Base-by-base conservation (phyloP, 2,797 vertebrate genomes). In the Pogoniulus pusillus region DNA sequence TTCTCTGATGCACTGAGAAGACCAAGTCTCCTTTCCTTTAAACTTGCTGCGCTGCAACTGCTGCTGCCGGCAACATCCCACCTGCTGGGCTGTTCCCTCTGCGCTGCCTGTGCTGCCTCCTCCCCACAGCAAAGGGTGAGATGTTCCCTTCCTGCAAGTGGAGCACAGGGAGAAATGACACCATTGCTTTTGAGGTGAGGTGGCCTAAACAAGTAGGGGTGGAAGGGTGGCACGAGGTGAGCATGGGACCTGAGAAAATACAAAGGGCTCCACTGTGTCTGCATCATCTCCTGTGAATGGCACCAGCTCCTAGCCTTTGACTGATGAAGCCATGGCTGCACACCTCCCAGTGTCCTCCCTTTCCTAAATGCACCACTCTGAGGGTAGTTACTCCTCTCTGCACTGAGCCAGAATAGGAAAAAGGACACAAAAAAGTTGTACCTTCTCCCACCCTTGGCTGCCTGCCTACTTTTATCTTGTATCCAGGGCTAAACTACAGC, bases 71-170 rank as follows among this genome's bases (percentile, higher is more conserved):
- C 8, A 55, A 45, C 45, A 19, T 72, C 29, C 35, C 10, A 30
- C 39, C 72, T 6, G 1, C 51, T 5, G 79, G 43, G 32, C 30
- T 41, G 41, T 54, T 39, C 27, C 22, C 13, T 68, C 37, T 1
- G 0, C 10, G 1, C 37, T 26, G 71, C 18, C 43, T 30, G 51
- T 64, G 39, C 54, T 47, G 51, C 27, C 37, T 32, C 19, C 54
- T 70, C 20, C 45, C 73, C 53, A n/a, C 1, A 1, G 47, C 43
- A 18, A 63, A 69, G 22, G 12, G 32, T 0, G 1, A 66, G 54
- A 23, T 47, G 23, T 41, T 51, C 35, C 35, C 11, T 45, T 57
- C 26, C 26, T 1, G 0, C 5, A 12, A 43, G n/a, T 0, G 1
- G 41, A 35, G 12, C 32, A 9, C 10, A 6, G 15, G 26, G 24